Evolutionary conservation across 2,888 invertebrate genomes (phyloP), one percentile per base, ranked within the genome.

Genomic region (Platycheirus rosarum): DNA sequence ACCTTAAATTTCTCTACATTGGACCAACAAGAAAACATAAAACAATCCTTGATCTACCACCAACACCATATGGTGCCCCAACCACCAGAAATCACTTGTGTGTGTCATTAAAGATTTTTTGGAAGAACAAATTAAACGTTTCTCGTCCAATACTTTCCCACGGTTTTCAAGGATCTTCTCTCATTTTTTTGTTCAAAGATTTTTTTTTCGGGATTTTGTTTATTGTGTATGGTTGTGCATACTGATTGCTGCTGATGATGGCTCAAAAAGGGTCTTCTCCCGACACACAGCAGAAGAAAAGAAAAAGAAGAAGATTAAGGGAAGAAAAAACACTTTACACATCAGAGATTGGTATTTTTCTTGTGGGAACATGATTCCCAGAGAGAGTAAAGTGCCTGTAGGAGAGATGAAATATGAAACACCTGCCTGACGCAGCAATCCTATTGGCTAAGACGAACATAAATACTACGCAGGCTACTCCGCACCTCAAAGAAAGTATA

Each of bases 191-290:
- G 40, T 70, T 42, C 14, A 26, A 23, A 55, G 68, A 57, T 69
- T 77, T 57, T 62, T 79, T 74, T 74, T 13, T 55, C n/a, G n/a
- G n/a, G n/a, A 60, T 80, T 70, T 66, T 76, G 65, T 76, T 82
- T 76, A 62, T 48, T 71, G 57, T 68, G 82, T 55, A 77, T 82
- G 82, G 55, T 55, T 73, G 63, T 73, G 77, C 71, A 82, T 82
- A 77, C 82, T 82, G 80, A 76, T 75, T 60, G 57, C 70, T 49
- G 70, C 76, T 82, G 60, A 60, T 60, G 60, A 60, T 18, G 44
- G 70, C 82, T 49, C 60, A 29, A 62, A 68, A 71, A 73, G 68
- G 68, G 71, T 63, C 62, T 63, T 71, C 46, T 48, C 42, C 62
- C 42, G n/a, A n/a, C n/a, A n/a, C n/a, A n/a, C n/a, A n/a, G n/a